These are phyloP conservation scores for Sphenopsis melanotis DNA, from an alignment of 2,797 vertebrate species.

Conservation along the genomic window DNA sequence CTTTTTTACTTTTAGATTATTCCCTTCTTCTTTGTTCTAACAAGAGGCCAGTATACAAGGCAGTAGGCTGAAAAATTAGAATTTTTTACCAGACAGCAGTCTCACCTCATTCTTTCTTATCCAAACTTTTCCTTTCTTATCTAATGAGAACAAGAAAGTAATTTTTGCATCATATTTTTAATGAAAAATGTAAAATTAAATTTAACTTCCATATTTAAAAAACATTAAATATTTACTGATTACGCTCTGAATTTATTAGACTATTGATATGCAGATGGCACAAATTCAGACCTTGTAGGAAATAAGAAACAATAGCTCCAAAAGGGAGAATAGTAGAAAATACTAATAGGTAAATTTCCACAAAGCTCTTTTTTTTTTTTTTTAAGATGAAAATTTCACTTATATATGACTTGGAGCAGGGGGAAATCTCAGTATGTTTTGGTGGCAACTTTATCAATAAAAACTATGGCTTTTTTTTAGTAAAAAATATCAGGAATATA, in stretches of 20 bases:
- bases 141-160: not conserved
- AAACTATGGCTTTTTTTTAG: not conserved
- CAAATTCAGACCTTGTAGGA: not conserved
- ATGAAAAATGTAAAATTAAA: not conserved
- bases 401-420: not conserved
- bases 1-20: not conserved
- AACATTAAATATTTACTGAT: not conserved
- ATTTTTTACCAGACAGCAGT: not conserved
- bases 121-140: not conserved
- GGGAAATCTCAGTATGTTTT: not conserved
- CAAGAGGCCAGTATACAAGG: not conserved
- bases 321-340: not conserved
- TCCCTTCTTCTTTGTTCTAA: not conserved
- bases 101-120: not conserved
- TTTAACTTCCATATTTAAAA: not conserved
- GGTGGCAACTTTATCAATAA: not conserved
- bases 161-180: not conserved
- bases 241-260: not conserved
- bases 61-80: not conserved
- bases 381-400: not conserved
- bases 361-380: not conserved
- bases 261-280: not conserved
- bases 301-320: not conserved
- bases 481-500: not conserved
- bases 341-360: not conserved